phyloP scores from a whole-genome alignment of 1,140 invertebrate genomes.

The Temnothorax longispinosus region DNA sequence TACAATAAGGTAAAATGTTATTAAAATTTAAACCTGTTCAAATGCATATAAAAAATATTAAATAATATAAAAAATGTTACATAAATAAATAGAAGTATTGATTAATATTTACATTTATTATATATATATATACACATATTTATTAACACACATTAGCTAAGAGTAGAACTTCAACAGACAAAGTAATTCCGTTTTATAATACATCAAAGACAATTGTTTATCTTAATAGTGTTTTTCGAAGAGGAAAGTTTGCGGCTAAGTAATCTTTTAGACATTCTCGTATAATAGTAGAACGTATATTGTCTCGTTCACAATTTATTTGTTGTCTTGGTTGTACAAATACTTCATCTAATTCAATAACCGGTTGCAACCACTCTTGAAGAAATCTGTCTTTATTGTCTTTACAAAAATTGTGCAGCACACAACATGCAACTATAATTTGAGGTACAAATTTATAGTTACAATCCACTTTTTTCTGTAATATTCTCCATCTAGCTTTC shows the following conservation, averaged over 20 bases:
- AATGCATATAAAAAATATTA: neutral
- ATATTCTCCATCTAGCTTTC: constrained; percentile 61
- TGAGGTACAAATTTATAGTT: constrained; percentile 63
- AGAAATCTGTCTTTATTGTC: constrained; percentile 59
- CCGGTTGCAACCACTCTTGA: too few relatives aligned
- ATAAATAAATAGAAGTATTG: neutral
- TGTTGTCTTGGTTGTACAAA: too few relatives aligned
- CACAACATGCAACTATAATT: constrained; percentile 63
- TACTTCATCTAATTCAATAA: too few relatives aligned
- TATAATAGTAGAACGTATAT: too few relatives aligned
- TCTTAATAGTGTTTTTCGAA: constrained; percentile 22
- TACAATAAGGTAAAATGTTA: constrained; percentile 20
- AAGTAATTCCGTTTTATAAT: neutral
- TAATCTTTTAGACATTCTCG: constrained; percentile 24
- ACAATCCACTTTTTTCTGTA: constrained; percentile 68
- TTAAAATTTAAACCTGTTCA: neutral
- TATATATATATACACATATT: neutral
- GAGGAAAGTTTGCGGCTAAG: constrained; percentile 22
- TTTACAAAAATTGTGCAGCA: constrained; percentile 66
- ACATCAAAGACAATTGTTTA: constrained; percentile 21
- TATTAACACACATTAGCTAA: neutral
- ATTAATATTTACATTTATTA: constrained; percentile 15
- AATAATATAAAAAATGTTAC: neutral
- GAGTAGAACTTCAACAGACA: neutral
- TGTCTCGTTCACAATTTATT: too few relatives aligned